Conservation (phyloP, 2,113 vertebrate species). For the Pygoscelis antarcticus region DNA sequence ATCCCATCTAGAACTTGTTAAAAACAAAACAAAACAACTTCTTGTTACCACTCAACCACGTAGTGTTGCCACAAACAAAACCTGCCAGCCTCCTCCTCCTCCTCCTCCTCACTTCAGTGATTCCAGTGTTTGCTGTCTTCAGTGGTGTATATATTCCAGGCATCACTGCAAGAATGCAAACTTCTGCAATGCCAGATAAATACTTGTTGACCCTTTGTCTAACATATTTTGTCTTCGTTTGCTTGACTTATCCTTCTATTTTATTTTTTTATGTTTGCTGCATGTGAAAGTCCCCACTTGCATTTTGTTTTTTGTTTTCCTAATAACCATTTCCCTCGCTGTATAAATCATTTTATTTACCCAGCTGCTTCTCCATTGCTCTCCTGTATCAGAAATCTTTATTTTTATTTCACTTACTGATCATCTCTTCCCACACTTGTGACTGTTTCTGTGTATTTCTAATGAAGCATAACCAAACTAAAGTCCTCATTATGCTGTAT, state of each 20-base stretch:
- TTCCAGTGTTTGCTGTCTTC: slow-evolving; percentile 60
- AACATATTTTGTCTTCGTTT: slow-evolving; percentile 72
- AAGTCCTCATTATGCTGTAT: slow-evolving; percentile 11
- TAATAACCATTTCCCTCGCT: slow-evolving; percentile 1
- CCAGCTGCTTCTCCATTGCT: slow-evolving; percentile 6
- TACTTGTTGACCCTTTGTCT: slow-evolving; percentile 71
- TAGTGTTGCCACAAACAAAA: slow-evolving; percentile 69
- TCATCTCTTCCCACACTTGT: slow-evolving; percentile 2
- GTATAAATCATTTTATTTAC: background rate
- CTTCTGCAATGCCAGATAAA: slow-evolving; percentile 59
- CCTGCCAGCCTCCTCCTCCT: slow-evolving; percentile 58
- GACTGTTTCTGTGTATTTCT: slow-evolving; percentile 34
- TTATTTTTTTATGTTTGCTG: slow-evolving; percentile 65
- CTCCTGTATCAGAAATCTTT: slow-evolving; percentile 2
- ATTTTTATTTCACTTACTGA: slow-evolving; percentile 47
- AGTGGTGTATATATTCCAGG: slow-evolving; percentile 44
- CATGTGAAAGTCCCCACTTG: slow-evolving; percentile 72
- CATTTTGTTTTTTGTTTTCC: slow-evolving; percentile 48
- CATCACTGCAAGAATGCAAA: slow-evolving; percentile 66
- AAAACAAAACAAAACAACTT: slow-evolving; percentile 62
- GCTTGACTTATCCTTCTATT: slow-evolving; percentile 42
- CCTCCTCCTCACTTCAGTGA: slow-evolving; percentile 63
- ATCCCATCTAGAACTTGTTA: slow-evolving; percentile 86
- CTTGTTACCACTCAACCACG: slow-evolving; percentile 68
- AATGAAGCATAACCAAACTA: slow-evolving; percentile 17